Base-by-base conservation (phyloP, 2,888 invertebrate species). In the Acanthoscelides obtectus region DNA sequence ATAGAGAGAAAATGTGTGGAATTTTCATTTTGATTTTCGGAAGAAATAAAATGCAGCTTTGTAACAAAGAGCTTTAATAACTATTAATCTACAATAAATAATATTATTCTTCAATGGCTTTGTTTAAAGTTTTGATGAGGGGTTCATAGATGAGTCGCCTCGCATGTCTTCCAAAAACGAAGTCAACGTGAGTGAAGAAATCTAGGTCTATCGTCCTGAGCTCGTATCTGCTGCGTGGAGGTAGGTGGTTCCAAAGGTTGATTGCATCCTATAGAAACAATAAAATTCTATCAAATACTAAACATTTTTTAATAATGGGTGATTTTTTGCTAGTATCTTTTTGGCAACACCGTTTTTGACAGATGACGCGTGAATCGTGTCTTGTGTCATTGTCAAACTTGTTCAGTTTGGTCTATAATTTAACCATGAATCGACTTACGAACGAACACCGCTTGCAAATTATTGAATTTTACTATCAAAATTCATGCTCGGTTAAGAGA, bases 111-210 rank as follows among this genome's bases (percentile, higher is more conserved):
- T 67, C 22, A 5, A 78, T 75, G 19, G 78, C 78, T 70, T 79
- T 75, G 72, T 81, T 79, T 67, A 82, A 74, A 22, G 79, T 76
- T 70, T 72, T 68, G 22, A 83, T 71, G 70, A 83, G 74, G 6
- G 80, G 78, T 71, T 84, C 76, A 78, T 91, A 92, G 0, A 92
- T 88, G 19, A 92, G 81, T 73, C 83, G 84, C 0, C 87, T 87
- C 0, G 90, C 90, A 77, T 91, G 88, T 6, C 87, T 85, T 0
- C 89, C 91, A 87, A 88, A 91, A 1, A 93, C 79, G 80, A 92
- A 93, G 81, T 93, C 93, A 22, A 92, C 85, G 77, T 93, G 93
- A 82, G 92, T 93, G 79, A 92, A 93, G 69, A 89, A 87, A 64
- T 88, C 85, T 68, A 87, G 84, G 0, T 89, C 87, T n/a, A 93